Evolutionary conservation across 2,113 vertebrate genomes (phyloP).

Genomic region (Trochalopteron elliotii): DNA sequence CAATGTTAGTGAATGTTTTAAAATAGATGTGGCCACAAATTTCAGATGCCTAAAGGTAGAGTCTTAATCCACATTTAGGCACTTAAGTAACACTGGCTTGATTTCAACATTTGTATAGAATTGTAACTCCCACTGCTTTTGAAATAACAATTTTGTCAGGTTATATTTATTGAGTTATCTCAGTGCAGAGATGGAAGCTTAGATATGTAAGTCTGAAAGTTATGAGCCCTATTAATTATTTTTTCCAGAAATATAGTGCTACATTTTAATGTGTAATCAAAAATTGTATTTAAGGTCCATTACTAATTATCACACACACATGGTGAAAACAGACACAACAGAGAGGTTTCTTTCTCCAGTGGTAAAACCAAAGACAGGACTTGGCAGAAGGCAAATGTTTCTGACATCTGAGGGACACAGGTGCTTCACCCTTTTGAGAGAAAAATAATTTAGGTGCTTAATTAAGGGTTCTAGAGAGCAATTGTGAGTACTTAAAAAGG

Average conservation of each 20-base stretch:
- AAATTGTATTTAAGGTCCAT: background rate
- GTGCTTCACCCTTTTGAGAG: background rate
- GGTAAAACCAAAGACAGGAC: background rate
- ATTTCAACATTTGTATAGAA: background rate
- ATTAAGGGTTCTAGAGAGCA: background rate
- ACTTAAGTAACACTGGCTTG: background rate
- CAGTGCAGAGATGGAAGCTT: background rate
- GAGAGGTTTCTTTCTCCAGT: background rate
- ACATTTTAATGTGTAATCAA: background rate
- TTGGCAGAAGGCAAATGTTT: background rate
- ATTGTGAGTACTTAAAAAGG: background rate
- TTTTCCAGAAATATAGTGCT: background rate
- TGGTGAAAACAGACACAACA: background rate
- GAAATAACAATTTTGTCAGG: background rate
- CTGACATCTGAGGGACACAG: background rate
- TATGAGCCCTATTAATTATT: background rate
- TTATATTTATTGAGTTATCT: background rate
- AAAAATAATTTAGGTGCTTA: background rate
- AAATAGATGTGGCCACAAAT: constrained; percentile 15
- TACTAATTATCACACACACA: background rate
- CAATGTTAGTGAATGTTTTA: background rate
- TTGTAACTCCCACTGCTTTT: background rate
- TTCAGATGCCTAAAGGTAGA: constrained; percentile 13
- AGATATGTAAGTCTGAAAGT: background rate
- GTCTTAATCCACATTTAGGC: background rate